Base-by-base conservation (phyloP, 53 echinoderm and acorn worm species). In the Paelopatides confundens region DNA sequence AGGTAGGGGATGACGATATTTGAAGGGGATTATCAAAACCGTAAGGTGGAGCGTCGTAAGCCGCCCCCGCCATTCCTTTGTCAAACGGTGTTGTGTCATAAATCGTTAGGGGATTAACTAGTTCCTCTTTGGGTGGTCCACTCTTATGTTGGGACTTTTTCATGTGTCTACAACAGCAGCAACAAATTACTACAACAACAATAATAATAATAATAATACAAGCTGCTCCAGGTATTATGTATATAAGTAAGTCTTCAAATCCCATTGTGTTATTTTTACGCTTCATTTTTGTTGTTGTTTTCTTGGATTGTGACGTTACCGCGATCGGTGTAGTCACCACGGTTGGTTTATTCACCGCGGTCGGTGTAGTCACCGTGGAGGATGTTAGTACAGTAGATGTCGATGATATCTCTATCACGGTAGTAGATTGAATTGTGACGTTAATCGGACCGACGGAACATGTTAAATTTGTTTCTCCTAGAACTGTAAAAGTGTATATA, bases 201-300 rank as follows among this genome's bases (percentile, higher is more conserved):
- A 43, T 43, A 1, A 71, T 8, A 7, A 36, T 11, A n/a, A 38
- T 5, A 18, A 71, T 6, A 1, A 71, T 2, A 27, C 1, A 17
- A n/a, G 37, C 71, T 24, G 71, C 71, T 2, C 38, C 43, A 5
- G 71, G 31, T 71, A 71, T 71, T 71, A 71, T 38, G 43, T 71
- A 71, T 24, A 38, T 40, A 0, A 26, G 26, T 12, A 13, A 2
- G 27, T 43, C 39, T 40, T 71, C 71, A 38, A 71, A 71, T 2
- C 24, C 8, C 31, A 34, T 40, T 12, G n/a, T 31, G 5, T 43
- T 24, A 7, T 12, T 43, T 12, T 43, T 12, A 43, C 0, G 8
- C 9, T 10, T 43, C 43, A 43, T 43, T 43, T 43, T 12, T 12
- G n/a, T n/a, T n/a, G n/a, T 43, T 43, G 12, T 12, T 43, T 43